phyloP scores from a whole-genome alignment of 2,797 vertebrate genomes.

The Octomys mimax region DNA sequence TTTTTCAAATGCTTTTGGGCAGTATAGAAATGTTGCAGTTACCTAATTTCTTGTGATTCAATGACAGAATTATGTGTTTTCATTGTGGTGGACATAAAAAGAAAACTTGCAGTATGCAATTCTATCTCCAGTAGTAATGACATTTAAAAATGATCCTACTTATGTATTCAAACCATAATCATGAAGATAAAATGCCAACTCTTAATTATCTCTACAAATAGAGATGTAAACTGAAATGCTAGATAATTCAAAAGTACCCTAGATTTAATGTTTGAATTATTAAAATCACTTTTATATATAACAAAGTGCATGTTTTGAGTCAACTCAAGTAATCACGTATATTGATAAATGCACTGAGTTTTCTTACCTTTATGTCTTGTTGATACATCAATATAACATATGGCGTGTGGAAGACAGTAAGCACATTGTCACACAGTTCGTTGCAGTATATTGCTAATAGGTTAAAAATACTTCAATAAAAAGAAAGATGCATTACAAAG shows the following conservation, averaged over 20 bases:
- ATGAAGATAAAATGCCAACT: constrained; percentile 60
- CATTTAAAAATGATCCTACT: constrained; percentile 67
- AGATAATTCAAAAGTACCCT: constrained; percentile 71
- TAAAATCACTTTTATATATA: constrained; percentile 21
- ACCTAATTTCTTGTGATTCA: constrained; percentile 21
- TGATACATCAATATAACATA: background rate
- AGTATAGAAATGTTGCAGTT: constrained; percentile 24
- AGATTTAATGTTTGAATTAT: constrained; percentile 6
- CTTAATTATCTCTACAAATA: constrained; percentile 60
- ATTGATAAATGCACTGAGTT: constrained; percentile 16
- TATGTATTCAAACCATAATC: constrained; percentile 40
- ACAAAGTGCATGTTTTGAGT: constrained; percentile 39
- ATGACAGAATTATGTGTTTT: constrained; percentile 45
- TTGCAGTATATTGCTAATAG: background rate
- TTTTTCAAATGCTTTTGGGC: constrained; percentile 6
- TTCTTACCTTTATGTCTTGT: background rate
- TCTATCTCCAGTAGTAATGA: constrained; percentile 49
- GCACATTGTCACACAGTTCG: background rate
- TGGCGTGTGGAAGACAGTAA: background rate
- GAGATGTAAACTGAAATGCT: constrained; percentile 28
- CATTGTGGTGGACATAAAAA: constrained; percentile 5
- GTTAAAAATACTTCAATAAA: constrained; percentile 15
- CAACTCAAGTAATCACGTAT: constrained; percentile 10
- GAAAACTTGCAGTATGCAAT: background rate
- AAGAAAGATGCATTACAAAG: background rate